Base-by-base conservation (phyloP, 1,140 invertebrate genomes). In the Plodia interpunctella region DNA sequence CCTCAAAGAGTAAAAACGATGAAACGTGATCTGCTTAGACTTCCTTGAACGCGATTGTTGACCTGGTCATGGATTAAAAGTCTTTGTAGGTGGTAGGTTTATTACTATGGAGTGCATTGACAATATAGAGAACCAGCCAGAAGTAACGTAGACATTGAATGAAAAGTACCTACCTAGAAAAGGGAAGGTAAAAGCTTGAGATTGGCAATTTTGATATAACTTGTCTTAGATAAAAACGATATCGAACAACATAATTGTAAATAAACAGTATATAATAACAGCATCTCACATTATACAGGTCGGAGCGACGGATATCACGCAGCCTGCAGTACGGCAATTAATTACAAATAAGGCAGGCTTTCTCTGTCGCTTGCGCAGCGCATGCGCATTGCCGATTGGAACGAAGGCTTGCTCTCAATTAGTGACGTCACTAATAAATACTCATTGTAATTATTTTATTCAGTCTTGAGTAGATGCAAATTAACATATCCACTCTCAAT, bases 261-360 rank as follows among this genome's bases (percentile, higher is more conserved):
- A 25, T 25, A 25, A 25, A 25, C 21, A 25, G 21, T 25, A 25
- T 2, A 25, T 25, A 25, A 25, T 25, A 25, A 25, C 21, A 25
- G 21, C 21, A 25, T 25, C 21, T 6, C 21, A 6, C 21, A 25
- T 25, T 2, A 25, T 25, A 25, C 21, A 13, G 32, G 9, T 35
- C 10, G 32, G 32, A 35, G 8, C 32, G 10, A 9, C 32, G 32
- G 32, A 35, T 13, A 10, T 3, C 32, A 35, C 9, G 13, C 32
- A 35, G 32, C n/a, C n/a, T n/a, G 28, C 32, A 35, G 32, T 35
- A 9, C 13, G 32, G 32, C 13, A 35, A 35, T 28, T 38, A 35
- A 35, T 3, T 35, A 35, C 32, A 35, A 35, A 35, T 35, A 55
- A 56, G 56, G 53, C n/a, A 59, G 44, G 57, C 58, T 67, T 67